Percentiles rank a stretch among this genome's conserved stretches.
Evolutionary conservation across 1,140 invertebrate genomes (phyloP).

Genomic region (Oryzaephilus surinamensis): DNA sequence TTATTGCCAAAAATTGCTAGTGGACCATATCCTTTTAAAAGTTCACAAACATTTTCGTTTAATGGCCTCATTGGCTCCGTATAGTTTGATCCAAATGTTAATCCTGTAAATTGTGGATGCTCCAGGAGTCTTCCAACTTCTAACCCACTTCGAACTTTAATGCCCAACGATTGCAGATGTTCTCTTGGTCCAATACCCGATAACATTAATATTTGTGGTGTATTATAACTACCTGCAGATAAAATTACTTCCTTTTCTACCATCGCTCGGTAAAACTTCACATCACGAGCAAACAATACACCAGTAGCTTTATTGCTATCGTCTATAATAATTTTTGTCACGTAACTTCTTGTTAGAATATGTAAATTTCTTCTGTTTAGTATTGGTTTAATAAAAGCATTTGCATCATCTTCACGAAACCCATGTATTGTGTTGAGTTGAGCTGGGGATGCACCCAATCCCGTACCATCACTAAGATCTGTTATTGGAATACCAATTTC

Average conservation of each 20-base stretch:
- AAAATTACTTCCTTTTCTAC: conserved; percentile 41
- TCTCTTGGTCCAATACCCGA: conserved; percentile 45
- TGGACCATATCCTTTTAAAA: conserved; percentile 49
- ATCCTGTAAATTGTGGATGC: conserved; percentile 63
- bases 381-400: conserved; percentile 10
- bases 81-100: conserved; percentile 48
- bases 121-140: conserved; percentile 59
- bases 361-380: conserved; percentile 42
- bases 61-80: conserved; percentile 2
- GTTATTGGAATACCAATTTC: conserved; percentile 43
- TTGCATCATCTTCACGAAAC: conserved; percentile 5
- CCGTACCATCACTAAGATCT: conserved; percentile 23
- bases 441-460: conserved; percentile 5
- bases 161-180: conserved; percentile 39
- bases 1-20: conserved; percentile 62
- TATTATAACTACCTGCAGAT: conserved; percentile 39
- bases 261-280: conserved; percentile 22
- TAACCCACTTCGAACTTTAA: conserved; percentile 28
- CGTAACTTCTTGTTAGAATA: conserved; percentile 38
- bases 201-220: conserved; percentile 44
- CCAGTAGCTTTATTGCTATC: conserved; percentile 44
- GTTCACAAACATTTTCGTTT: not conserved
- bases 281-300: conserved; percentile 37
- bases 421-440: conserved; percentile 9
- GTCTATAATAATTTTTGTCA: conserved; percentile 53